Evolutionary conservation across 2,113 vertebrate species (phyloP), one percentile per base, ranked within the genome.

Genomic region (Cranoglanis bouderius): DNA sequence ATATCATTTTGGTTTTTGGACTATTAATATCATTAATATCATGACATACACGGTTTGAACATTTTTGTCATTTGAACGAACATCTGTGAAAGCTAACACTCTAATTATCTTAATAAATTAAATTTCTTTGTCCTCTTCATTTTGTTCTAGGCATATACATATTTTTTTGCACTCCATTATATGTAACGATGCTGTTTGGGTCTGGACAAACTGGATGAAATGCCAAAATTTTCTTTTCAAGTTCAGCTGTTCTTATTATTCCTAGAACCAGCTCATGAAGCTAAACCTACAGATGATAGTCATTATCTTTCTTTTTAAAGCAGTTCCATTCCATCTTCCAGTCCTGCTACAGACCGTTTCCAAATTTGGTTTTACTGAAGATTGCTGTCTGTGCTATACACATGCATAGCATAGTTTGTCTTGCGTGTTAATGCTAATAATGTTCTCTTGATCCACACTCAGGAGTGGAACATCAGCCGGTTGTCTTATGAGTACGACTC

Each of bases 401-500:
- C 29, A 3, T 65, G 26, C n/a, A 4, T 55, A 72, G 19, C 12
- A 6, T 81, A 29, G 9, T 35, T 24, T 16, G 14, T 32, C 53
- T 3, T 86, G n/a, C n/a, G n/a, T n/a, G 40, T 65, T 51, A 35
- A 35, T 26, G 40, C 35, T 88, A 70, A 88, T 49, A 21, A 49
- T 29, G 12, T 84, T 81, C 29, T 63, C 12, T 70, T 89, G 46
- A 70, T 86, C 57, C 18, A 1, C 24, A 16, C 85, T 53, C 91
- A 99, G 98, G 98, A 99, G 87, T 99, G 98, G 98, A 98, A 97
- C 61, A 99, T 99, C 91, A 94, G 93, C 75, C 98, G 97, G 49
- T 94, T 99, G 91, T 99, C 98, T 2, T 98, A 99, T 80, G 98
- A 99, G 89, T 99, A 99, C 24, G 98, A 99, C 92, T 99, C 98